Evolutionary conservation across 2,888 invertebrate species (phyloP).

Genomic region (Glyphotaelius pellucidus): DNA sequence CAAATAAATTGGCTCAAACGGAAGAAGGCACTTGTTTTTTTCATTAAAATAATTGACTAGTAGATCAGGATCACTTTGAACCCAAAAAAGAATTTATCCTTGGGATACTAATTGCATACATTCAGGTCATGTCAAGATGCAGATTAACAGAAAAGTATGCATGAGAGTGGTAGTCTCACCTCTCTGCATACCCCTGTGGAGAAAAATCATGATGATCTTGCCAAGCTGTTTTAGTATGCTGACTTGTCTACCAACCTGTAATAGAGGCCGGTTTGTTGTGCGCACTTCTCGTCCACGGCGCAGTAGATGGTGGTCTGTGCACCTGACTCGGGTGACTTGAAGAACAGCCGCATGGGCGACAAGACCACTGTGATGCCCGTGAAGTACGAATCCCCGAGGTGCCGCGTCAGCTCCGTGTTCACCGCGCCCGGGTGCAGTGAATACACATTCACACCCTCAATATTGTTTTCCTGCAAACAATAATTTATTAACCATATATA

Average conservation of each 20-base stretch:
- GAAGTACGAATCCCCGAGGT: constrained; percentile 76
- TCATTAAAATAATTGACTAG: not conserved
- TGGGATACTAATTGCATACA: not conserved
- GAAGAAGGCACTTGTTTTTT: not conserved
- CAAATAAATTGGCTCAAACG: not conserved
- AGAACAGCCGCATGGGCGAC: constrained; percentile 72
- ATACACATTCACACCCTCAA: constrained; percentile 81
- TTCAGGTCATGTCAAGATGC: not conserved
- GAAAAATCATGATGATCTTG: no score
- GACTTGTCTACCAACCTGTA: constrained; percentile 73
- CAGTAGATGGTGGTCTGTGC: constrained; percentile 88
- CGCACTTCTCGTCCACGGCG: constrained; percentile 82
- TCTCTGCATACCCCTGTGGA: no score
- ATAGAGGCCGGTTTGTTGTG: constrained; percentile 79
- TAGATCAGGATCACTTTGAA: not conserved
- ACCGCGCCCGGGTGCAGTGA: constrained; percentile 86
- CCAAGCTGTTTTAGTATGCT: not conserved
- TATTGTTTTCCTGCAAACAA: constrained; percentile 44
- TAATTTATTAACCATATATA: not conserved
- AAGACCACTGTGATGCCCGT: constrained; percentile 74
- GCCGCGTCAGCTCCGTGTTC: constrained; percentile 85
- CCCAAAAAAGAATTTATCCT: not conserved
- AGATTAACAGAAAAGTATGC: no score
- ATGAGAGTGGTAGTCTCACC: no score
- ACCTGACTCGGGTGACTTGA: constrained; percentile 81